Evolutionary conservation across 2,113 vertebrate genomes (phyloP), one percentile per base, ranked within the genome.

Genomic region (Solea senegalensis): DNA sequence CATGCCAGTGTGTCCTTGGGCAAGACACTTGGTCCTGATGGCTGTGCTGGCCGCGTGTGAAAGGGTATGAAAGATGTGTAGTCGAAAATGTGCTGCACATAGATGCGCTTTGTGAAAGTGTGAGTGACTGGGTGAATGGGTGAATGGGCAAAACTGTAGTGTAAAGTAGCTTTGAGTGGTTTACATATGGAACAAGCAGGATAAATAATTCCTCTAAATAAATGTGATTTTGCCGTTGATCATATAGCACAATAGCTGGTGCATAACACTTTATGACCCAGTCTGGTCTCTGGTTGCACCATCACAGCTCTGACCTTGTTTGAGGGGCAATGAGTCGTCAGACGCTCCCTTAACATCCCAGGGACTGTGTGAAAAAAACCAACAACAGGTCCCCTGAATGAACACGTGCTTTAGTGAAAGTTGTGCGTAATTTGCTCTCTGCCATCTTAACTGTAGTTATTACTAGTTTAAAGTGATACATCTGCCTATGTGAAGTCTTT

Each of bases 391-490:
- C 92, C 89, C 92, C 44, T 84, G 70, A 67, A 90, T 86, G 92
- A 93, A 92, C 89, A 92, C 78, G 76, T 74, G 81, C 86, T 87
- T 87, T 84, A 77, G 90, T 86, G 80, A 88, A 91, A 93, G 87
- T 92, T 92, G 79, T 89, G 82, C 74, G 83, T 90, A 92, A 94
- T 93, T 91, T 94, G 91, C 91, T 92, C 89, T 92, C 92, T 92
- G 91, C 90, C 89, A 89, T 91, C 87, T 91, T 94, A 93, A 93
- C 90, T 91, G 91, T 92, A 90, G 91, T 92, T 92, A 93, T 94
- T 92, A 92, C 90, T 91, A 87, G 93, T 94, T 93, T 92, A 94
- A 94, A 94, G 91, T 91, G 91, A 88, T 94, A 92, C 93, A 94
- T 94, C 92, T 94, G 93, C 92, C 93, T 91, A 90, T 88, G 91